Conservation (phyloP, 2,888 invertebrate species). For the Apamea sordens region DNA sequence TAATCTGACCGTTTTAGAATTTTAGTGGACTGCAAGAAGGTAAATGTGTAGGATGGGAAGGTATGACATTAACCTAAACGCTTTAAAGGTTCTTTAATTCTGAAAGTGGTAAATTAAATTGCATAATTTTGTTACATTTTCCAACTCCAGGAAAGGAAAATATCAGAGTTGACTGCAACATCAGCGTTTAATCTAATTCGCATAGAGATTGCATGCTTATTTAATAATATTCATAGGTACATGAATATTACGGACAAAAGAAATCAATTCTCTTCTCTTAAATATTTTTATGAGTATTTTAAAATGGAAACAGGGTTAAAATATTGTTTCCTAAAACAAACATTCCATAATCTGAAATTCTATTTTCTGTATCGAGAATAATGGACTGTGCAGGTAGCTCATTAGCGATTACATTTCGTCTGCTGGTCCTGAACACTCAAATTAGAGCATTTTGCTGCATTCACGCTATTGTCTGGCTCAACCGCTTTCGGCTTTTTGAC, state of each 20-base stretch:
- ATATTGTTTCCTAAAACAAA: not conserved
- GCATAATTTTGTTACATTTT: not conserved
- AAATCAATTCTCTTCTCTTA: not conserved
- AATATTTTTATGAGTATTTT: not conserved
- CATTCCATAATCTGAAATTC: not conserved
- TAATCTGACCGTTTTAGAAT: not conserved
- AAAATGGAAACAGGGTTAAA: not conserved
- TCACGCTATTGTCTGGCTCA: slow-evolving; percentile 26
- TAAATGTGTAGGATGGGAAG: not conserved
- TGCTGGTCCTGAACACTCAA: slow-evolving; percentile 29
- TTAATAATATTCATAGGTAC: not conserved
- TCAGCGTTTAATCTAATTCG: not conserved
- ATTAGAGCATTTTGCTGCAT: slow-evolving; percentile 23
- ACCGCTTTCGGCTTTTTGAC: slow-evolving; percentile 10
- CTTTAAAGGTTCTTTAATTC: not conserved
- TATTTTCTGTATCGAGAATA: slow-evolving; percentile 1
- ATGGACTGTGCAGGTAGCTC: slow-evolving; percentile 8
- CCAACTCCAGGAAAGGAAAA: not conserved
- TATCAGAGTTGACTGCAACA: not conserved
- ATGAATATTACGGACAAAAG: not conserved
- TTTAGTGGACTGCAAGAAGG: not conserved
- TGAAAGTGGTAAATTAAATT: not conserved
- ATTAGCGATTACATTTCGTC: slow-evolving; percentile 52
- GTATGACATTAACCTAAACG: not conserved
- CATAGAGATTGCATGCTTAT: not conserved